phyloP scores from a whole-genome alignment of 2,888 invertebrate genomes.

The Phortica okadai region DNA sequence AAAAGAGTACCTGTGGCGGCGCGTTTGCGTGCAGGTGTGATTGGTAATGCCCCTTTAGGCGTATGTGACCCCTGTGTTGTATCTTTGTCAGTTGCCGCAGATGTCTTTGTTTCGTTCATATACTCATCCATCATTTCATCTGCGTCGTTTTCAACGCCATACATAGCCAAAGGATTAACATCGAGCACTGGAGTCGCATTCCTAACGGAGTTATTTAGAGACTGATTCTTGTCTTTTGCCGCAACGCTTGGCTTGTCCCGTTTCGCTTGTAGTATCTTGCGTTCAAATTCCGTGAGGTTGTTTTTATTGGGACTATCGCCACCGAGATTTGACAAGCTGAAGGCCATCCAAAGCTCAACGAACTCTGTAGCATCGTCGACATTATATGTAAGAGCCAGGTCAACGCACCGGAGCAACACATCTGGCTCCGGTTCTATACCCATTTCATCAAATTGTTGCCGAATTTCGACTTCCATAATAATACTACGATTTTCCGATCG shows the following conservation, averaged over 20 bases:
- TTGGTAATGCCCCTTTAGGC: conserved; percentile 62
- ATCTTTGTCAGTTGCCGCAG: conserved; percentile 33
- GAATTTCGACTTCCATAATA: conserved; percentile 69
- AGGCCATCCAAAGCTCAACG: conserved; percentile 88
- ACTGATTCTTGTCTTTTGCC: conserved; percentile 46
- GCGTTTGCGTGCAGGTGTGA: conserved; percentile 69
- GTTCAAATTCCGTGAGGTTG: conserved; percentile 80
- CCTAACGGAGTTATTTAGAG: conserved; percentile 44
- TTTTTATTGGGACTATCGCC: conserved; percentile 81
- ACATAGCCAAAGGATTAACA: conserved; percentile 61
- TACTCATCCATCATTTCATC: conserved; percentile 62
- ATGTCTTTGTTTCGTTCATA: conserved; percentile 50
- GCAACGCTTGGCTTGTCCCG: conserved; percentile 72
- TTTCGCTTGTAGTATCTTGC: conserved; percentile 80
- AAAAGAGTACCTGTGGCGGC: conserved; percentile 65
- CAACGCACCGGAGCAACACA: conserved; percentile 81
- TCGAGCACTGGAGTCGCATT: conserved; percentile 41
- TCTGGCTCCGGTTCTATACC: conserved; percentile 79
- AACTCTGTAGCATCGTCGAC: conserved; percentile 83
- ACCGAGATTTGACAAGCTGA: conserved; percentile 81
- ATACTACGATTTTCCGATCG: neutral
- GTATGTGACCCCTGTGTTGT: conserved; percentile 37
- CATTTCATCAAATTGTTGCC: conserved; percentile 81
- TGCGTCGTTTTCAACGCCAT: conserved; percentile 65
- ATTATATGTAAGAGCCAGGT: conserved; percentile 81